Base-by-base conservation (phyloP, 1,140 invertebrate genomes). In the Pantala flavescens region DNA sequence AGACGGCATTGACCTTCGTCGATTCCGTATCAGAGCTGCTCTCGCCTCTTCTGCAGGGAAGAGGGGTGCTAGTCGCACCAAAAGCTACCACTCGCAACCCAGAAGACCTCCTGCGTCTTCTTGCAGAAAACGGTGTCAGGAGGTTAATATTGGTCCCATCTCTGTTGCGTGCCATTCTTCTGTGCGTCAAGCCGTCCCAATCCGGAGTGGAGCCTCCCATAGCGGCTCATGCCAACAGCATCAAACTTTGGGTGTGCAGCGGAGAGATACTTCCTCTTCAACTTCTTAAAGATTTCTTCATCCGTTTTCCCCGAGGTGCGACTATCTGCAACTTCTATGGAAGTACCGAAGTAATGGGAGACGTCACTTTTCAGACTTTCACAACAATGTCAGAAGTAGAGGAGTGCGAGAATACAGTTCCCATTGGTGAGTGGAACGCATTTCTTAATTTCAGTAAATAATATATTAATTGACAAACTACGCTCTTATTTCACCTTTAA, bases 11-110 rank as follows among this genome's bases (percentile, higher is more conserved):
- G 0, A 95, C 93, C 0, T 96, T 96, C 79, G 93, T 95, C 0
- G 94, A 96, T 81, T 93, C 93, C 0, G 88, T 94, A 0, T 86
- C 89, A 0, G 94, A 96, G 84, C 89, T 96, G 72, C 95, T 93
- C 90, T 91, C 90, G 0, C 90, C 93, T 0, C 79, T 95, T 24
- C 80, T 95, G n/a, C 88, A 90, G 76, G 90, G 87, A 0, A 82
- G 76, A 71, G 84, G 89, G 0, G 79, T 95, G 19, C 78, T 94
- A 2, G 87, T 95, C 5, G 85, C 95, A 9, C 86, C 90, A 0
- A 90, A 89, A 78, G 82, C 85, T 1, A 82, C 89, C 0, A 93
- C 91, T 0, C 89, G 88, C 79, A 89, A 94, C 82, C 91, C 93
- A 0, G 88, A 92, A 79, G 86, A 85, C 75, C 85, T 94, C 42